Base-by-base conservation (phyloP, 2,113 vertebrate genomes). In the Protobothrops flavoviridis region DNA sequence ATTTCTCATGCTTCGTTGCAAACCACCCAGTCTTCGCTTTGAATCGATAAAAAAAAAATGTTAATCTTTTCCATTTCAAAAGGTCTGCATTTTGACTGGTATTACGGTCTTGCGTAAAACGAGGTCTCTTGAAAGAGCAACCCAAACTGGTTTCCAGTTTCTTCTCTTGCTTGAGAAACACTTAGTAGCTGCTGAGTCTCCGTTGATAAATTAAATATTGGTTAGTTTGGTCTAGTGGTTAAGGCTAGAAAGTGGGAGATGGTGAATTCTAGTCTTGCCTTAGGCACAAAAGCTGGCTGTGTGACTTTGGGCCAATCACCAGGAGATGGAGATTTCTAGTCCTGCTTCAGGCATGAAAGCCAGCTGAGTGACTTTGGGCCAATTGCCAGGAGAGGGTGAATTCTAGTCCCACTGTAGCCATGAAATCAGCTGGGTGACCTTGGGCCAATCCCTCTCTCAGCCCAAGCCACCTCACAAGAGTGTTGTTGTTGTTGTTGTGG, bases 61-160 rank as follows among this genome's bases (percentile, higher is more conserved):
- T 97, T 97, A 96, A 98, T 98, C 94, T 97, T 97, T 96, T 96
- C 45, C 94, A 96, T 97, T 97, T 98, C 95, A 95, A 95, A 97
- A 92, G 93, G 94, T 98, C 95, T 92, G 53, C 97, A 89, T 96
- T 94, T 95, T 69, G 92, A 97, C 97, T 94, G 94, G 92, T 85
- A 96, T 96, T 97, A 97, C 97, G 96, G 96, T 94, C 48, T 90
- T 1, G 2, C 95, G 94, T 96, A 97, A 97, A 96, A 96, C 92
- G 96, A 96, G 57, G n/a, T 92, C 11, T 0, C 90, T 93, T 95
- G 93, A 94, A 96, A 96, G 33, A 95, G 2, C n/a, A 93, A 94
- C 13, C 89, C 56, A 2, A 55, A 95, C 85, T 90, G 43, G 3
- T 13, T 21, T 43, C 4, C 24, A 56, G 23, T 24, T 26, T 17